phyloP scores from a whole-genome alignment of 2,888 invertebrate species.

The Torymus texanus region DNA sequence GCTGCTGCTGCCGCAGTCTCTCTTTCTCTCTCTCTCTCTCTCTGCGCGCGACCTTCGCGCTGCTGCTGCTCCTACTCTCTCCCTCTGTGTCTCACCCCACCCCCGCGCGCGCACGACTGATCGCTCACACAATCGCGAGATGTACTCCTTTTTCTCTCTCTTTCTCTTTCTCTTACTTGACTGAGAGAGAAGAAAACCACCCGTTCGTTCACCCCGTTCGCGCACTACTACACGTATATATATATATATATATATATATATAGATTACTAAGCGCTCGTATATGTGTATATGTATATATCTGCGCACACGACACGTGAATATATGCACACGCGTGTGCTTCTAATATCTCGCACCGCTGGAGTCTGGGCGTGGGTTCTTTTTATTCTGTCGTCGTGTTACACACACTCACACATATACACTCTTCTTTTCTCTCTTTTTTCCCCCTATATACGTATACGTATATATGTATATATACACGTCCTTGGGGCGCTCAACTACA shows the following conservation, averaged over 20 bases:
- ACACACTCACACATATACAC: not conserved
- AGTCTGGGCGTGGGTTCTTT: conserved; percentile 30
- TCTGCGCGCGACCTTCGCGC: conserved; percentile 7
- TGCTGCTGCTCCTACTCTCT: conserved; percentile 8
- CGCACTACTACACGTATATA: conserved; percentile 19
- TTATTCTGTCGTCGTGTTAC: not conserved
- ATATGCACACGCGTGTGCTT: no score
- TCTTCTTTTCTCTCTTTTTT: no score
- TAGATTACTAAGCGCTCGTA: not conserved
- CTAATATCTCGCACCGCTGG: not conserved
- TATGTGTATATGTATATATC: no score
- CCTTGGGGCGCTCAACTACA: no score
- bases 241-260: not conserved
- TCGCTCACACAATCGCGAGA: not conserved
- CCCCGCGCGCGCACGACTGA: conserved; percentile 43
- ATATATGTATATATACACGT: no score
- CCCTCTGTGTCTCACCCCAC: conserved; percentile 1
- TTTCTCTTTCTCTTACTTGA: conserved; percentile 56
- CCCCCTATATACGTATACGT: no score
- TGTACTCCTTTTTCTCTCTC: conserved; percentile 41
- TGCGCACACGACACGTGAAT: no score
- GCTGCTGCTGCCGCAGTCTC: conserved; percentile 22
- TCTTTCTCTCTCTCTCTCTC: conserved; percentile 17
- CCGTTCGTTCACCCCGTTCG: conserved; percentile 31
- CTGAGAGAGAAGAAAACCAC: not conserved